phyloP scores from a whole-genome alignment of 2,797 vertebrate species.

The Microctenopoma steveboyesi region DNA sequence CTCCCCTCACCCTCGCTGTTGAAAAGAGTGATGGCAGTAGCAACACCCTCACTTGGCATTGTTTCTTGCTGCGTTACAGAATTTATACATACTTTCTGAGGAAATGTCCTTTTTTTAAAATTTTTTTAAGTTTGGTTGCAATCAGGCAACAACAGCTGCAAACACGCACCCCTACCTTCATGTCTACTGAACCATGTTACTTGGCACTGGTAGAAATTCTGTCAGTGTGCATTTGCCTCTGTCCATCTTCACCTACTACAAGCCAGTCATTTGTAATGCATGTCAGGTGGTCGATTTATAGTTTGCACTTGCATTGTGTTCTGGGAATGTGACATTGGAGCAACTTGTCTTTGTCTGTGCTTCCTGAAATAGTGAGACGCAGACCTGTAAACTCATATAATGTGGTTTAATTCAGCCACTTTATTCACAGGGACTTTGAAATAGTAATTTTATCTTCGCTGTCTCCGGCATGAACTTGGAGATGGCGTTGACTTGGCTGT shows the following conservation, averaged over 20 bases:
- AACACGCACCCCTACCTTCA: slow-evolving; percentile 37
- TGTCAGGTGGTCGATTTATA: slow-evolving; percentile 77
- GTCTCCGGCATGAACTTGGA: slow-evolving; percentile 52
- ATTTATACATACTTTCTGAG: slow-evolving; percentile 52
- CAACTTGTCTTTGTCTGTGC: slow-evolving; percentile 41
- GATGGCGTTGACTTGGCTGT: slow-evolving; percentile 65
- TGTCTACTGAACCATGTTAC: slow-evolving; percentile 58
- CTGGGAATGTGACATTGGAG: slow-evolving; percentile 71
- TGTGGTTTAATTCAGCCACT: slow-evolving; percentile 63
- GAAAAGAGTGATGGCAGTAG: slow-evolving; percentile 63
- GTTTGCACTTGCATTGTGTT: slow-evolving; percentile 69
- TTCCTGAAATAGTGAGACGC: slow-evolving; percentile 45
- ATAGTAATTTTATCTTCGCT: slow-evolving; percentile 70
- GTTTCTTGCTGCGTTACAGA: slow-evolving; percentile 58
- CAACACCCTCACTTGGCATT: slow-evolving; percentile 59
- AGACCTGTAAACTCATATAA: slow-evolving; percentile 70
- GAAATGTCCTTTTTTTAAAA: slow-evolving; percentile 20
- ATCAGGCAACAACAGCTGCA: slow-evolving; percentile 35
- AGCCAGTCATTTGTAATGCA: slow-evolving; percentile 72
- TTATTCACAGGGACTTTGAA: slow-evolving; percentile 73
- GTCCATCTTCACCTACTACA: slow-evolving; percentile 75
- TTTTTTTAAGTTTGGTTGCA: slow-evolving; percentile 54
- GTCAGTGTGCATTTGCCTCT: slow-evolving; percentile 72
- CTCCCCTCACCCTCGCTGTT: slow-evolving; percentile 60
- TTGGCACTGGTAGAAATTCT: slow-evolving; percentile 49